Evolutionary conservation across 2,797 vertebrate species (phyloP).

Genomic region (Rhynchonycteris naso): DNA sequence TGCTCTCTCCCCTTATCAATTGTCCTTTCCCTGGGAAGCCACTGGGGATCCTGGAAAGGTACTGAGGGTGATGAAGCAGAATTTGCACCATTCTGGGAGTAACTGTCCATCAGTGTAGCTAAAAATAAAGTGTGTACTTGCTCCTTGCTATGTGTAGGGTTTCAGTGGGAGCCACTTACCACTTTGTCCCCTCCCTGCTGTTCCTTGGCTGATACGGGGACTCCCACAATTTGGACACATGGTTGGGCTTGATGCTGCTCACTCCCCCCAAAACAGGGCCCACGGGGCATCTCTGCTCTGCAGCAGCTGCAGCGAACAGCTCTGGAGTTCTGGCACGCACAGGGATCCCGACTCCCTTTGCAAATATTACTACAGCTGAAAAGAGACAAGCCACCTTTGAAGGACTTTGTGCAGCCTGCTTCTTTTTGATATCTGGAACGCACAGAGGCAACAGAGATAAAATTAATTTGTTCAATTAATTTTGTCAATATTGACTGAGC

Average conservation of each 20-base stretch:
- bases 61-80: conserved; percentile 58
- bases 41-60: conserved; percentile 48
- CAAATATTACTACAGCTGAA: not conserved
- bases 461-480: conserved; percentile 77
- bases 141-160: not conserved
- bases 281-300: not conserved
- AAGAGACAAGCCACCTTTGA: conserved; percentile 18
- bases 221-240: not conserved
- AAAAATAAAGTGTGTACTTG: conserved; percentile 63
- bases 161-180: not conserved
- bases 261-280: not conserved
- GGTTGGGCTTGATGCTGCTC: not conserved
- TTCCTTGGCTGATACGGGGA: not conserved
- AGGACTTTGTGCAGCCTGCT: conserved; percentile 42
- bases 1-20: not conserved
- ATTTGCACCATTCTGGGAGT: conserved; percentile 55
- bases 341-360: not conserved
- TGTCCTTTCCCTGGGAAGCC: not conserved
- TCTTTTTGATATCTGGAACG: conserved; percentile 52
- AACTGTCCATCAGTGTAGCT: conserved; percentile 61
- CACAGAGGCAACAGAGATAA: conserved; percentile 56
- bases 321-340: not conserved
- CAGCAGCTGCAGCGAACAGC: not conserved
- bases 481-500: conserved; percentile 74
- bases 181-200: not conserved